Base-by-base conservation (phyloP, 2,113 vertebrate species). In the Equus przewalskii region DNA sequence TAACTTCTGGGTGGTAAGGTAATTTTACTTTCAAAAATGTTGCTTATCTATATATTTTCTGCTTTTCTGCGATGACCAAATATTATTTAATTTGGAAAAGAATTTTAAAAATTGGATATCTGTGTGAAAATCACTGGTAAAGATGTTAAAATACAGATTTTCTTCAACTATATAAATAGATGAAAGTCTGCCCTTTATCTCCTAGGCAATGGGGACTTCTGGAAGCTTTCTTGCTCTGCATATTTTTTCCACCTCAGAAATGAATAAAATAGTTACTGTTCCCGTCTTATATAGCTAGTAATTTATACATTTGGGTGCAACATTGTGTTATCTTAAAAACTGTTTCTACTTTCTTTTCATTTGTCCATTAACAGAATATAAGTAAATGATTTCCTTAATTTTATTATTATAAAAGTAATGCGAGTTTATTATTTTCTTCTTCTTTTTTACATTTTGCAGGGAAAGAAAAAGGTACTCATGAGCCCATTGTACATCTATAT, bases 311-410 rank as follows among this genome's bases (percentile, higher is more conserved):
- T 76, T 22, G 22, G n/a, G 22, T 73, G n/a, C 73, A 49, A 56
- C 16, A 49, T 81, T 80, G 28, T 92, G 12, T 82, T 78, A 33
- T 89, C 64, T 93, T 86, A 72, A 5, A 78, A 76, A 84, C 28
- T 28, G 24, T 88, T 69, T 95, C 21, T 73, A 60, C 49, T 86
- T 88, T 60, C 19, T 96, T 95, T 91, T 65, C 36, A 49, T 89
- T 89, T 94, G 16, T 70, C 56, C 19, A 62, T 65, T 91, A 76
- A 15, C 64, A 94, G 67, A 85, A 75, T 73, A 28, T 18, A 65
- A 79, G n/a, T 19, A 82, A 79, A 44, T 76, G 30, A 81, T 62
- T 89, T 93, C 24, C 49, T 89, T 69, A 93, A n/a, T 69, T 83
- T 96, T 87, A 21, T 16, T 69, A 4, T 70, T 87, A 46, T 58